Base-by-base conservation (phyloP, 2,888 invertebrate genomes). In the Tyria jacobaeae region DNA sequence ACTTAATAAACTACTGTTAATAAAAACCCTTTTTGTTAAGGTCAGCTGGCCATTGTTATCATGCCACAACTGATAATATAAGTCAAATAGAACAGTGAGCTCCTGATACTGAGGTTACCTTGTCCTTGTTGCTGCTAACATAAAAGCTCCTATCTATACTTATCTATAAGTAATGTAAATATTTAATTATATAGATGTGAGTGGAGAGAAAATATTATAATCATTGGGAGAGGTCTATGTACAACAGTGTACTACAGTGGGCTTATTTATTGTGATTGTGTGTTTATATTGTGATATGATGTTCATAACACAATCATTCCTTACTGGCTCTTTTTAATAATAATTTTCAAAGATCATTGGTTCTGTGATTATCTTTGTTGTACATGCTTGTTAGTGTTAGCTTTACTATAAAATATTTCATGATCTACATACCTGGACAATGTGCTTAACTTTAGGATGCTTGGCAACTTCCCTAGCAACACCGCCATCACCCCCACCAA, bases 401-500 rank as follows among this genome's bases (percentile, higher is more conserved):
- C 15, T 39, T 39, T 39, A 39, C 5, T 2, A 39, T n/a, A n/a
- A 15, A 39, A 39, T 39, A 41, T 41, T 41, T 41, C 5, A n/a
- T 41, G 21, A 10, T 10, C 10, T 44, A 53, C 55, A 66, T 82
- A 94, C 94, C 91, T 95, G 96, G 57, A 97, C 96, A 62, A 99
- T 97, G 79, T 95, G 94, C 80, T 98, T 96, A 0, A 99, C 99
- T 63, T 94, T 88, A 0, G 98, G 98, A 90, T 99, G 99, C 88
- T 99, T 99, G 1, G 97, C 95, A 0, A 99, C 98, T 89, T 99
- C 99, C 12, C 99, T 95, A 0, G 98, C 98, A 5, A 99, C 99
- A 1, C 99, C 99, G 0, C 99, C 99, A 89, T 99, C 99, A 0
- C 99, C 99, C 0, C 99, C 99, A 0, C 99, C 99, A 24, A 99